Base-by-base conservation (phyloP, 2,888 invertebrate species). In the Leptopilina syphax region DNA sequence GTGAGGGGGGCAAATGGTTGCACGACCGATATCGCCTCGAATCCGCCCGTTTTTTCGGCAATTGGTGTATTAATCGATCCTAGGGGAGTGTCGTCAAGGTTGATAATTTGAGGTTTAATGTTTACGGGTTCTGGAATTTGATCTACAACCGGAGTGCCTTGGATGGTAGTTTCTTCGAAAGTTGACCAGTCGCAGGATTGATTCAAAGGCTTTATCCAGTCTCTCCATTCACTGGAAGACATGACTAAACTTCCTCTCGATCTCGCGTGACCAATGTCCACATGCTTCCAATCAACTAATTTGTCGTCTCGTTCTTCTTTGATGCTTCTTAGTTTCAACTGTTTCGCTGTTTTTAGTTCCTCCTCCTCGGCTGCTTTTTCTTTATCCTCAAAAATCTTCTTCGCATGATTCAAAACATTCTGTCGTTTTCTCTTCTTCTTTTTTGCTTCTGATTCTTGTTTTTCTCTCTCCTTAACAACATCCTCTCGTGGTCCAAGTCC, bases 351-450 rank as follows among this genome's bases (percentile, higher is more conserved):
- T 86, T 93, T 93, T 85, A 93, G 92, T 79, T 92, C 91, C 90
- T 94, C 94, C 88, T 95, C 94, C 87, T 96, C 96, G 2, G 95
- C 96, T 60, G 94, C 93, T 84, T 93, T 94, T 89, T 96, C 96
- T 90, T 96, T 96, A 77, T 95, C 96, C 92, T 96, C 96, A 90
- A 96, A 96, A 86, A 96, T 95, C 92, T 95, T 95, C 84, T 94
- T 94, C 91, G 94, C 94, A 77, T 94, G 93, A 76, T 94, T 95
- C 34, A 96, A 89, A 73, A 95, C 94, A 85, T 95, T 94, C n/a
- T 94, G 93, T 79, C 94, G 93, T 89, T 95, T 95, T 73, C 94
- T 93, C 85, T 94, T 94, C 81, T 93, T 93, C 84, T 93, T 94
- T 83, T 91, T 93, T 68, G 93, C 93, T 85, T 94, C 93, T 8